phyloP scores from a whole-genome alignment of 1,140 invertebrate genomes.

The Drosophila albomicans region DNA sequence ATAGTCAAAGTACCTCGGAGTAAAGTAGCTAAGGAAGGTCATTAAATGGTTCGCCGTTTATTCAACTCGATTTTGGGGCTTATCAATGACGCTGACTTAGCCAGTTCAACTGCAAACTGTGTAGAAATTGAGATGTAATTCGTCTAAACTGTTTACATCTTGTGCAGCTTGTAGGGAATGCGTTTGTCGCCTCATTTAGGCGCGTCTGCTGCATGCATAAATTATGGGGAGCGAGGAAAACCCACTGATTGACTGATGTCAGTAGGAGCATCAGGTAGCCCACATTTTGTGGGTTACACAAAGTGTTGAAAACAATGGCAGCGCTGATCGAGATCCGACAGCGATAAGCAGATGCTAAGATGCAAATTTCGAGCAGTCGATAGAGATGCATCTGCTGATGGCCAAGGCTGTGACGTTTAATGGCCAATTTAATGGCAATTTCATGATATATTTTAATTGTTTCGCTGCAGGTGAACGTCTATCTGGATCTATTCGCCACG shows the following conservation, averaged over 20 bases:
- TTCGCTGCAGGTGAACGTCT: conserved; percentile 68
- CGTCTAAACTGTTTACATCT: neutral
- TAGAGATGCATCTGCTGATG: conserved; percentile 57
- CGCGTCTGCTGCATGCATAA: conserved; percentile 35
- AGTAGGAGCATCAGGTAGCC: conserved; percentile 45
- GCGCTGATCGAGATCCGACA: neutral
- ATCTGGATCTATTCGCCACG: conserved; percentile 68
- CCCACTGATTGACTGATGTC: conserved; percentile 51
- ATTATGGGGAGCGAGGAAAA: conserved; percentile 30
- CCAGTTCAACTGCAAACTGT: neutral
- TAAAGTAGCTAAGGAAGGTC: neutral
- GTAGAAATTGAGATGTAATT: neutral
- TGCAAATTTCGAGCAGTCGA: conserved; percentile 34
- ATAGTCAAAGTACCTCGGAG: neutral
- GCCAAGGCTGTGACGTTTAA: conserved; percentile 54
- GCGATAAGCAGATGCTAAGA: conserved; percentile 38
- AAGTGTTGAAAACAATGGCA: conserved; percentile 27
- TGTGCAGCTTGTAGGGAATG: neutral
- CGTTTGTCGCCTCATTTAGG: conserved; percentile 14
- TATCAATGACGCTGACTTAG: neutral
- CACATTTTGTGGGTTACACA: conserved; percentile 56
- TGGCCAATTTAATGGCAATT: conserved; percentile 43
- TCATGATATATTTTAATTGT: conserved; percentile 30
- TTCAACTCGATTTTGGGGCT: conserved; percentile 30
- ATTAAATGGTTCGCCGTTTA: conserved; percentile 26